A percentile compares a stretch with the other conserved stretches of the same genome.
Conservation (phyloP, 2,113 vertebrate species). For the Blennius ocellaris region DNA sequence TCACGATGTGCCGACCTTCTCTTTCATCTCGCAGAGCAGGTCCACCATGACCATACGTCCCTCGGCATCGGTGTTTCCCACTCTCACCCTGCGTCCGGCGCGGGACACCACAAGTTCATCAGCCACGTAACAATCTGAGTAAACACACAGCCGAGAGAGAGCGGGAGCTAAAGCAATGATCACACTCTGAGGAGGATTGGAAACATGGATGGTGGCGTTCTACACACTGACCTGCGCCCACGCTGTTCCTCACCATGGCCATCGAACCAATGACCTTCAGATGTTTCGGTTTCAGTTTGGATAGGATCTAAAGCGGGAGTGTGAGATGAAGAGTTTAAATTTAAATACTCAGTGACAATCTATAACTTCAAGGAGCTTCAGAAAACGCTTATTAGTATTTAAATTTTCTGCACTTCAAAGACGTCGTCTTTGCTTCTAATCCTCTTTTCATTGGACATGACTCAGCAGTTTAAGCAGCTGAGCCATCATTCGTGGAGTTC, state of each 20-base stretch:
- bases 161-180: background rate
- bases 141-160: background rate
- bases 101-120: slow-evolving; percentile 85
- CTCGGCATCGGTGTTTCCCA: slow-evolving; percentile 88
- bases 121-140: slow-evolving; percentile 85
- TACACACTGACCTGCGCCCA: slow-evolving; percentile 82
- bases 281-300: slow-evolving; percentile 81
- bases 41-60: slow-evolving; percentile 88
- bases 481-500: background rate
- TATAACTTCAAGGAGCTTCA: background rate
- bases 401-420: no score
- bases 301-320: slow-evolving; percentile 70
- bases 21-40: slow-evolving; percentile 87
- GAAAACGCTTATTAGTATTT: no score
- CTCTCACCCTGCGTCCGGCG: slow-evolving; percentile 81
- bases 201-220: no score
- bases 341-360: background rate
- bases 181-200: background rate
- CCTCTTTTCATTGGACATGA: background rate
- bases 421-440: no score
- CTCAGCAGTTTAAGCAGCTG: background rate
- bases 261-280: slow-evolving; percentile 84
- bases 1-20: slow-evolving; percentile 73
- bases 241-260: slow-evolving; percentile 89
- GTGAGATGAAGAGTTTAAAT: no score